These are phyloP conservation scores for Tridacna crocea DNA, from an alignment of 2,888 invertebrate genomes.

Conservation along the genomic window DNA sequence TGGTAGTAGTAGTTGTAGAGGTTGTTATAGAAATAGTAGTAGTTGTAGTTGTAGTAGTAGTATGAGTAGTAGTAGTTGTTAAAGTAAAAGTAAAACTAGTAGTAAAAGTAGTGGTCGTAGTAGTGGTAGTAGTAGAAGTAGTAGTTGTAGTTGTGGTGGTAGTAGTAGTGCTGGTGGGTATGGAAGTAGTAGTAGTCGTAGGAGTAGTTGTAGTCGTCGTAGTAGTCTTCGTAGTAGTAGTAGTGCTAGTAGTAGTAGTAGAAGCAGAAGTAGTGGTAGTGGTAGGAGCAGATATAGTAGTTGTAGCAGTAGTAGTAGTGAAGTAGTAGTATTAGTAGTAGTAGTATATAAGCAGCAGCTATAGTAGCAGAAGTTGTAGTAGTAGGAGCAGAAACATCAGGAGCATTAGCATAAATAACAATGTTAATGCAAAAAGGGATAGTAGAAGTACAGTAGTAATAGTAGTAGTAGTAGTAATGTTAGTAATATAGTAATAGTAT, in stretches of 20 bases:
- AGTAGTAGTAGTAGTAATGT: constrained; percentile 1
- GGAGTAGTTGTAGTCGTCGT: constrained; percentile 37
- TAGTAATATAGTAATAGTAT: no score
- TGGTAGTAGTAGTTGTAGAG: constrained; percentile 47
- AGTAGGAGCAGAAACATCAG: not conserved
- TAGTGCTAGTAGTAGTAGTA: constrained; percentile 43
- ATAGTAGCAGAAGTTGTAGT: not conserved
- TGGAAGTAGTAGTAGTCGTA: not conserved
- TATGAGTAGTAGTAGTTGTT: constrained; percentile 21
- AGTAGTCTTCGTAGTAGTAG: constrained; percentile 54
- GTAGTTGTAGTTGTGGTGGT: not conserved
- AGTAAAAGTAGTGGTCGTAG: not conserved
- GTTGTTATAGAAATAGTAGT: constrained; percentile 18
- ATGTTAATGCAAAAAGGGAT: no score
- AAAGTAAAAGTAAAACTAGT: not conserved
- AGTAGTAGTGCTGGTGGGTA: not conserved
- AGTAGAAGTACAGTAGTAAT: not conserved
- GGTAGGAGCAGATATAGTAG: constrained; percentile 22
- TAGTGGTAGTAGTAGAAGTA: constrained; percentile 11
- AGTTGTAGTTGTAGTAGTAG: not conserved
- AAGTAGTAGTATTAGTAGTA: not conserved
- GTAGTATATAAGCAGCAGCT: no score
- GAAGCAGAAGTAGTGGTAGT: constrained; percentile 43
- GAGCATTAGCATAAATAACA: no score
- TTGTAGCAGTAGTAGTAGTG: not conserved